Conservation (phyloP, 2,888 invertebrate genomes). For the Agrotis ipsilon region DNA sequence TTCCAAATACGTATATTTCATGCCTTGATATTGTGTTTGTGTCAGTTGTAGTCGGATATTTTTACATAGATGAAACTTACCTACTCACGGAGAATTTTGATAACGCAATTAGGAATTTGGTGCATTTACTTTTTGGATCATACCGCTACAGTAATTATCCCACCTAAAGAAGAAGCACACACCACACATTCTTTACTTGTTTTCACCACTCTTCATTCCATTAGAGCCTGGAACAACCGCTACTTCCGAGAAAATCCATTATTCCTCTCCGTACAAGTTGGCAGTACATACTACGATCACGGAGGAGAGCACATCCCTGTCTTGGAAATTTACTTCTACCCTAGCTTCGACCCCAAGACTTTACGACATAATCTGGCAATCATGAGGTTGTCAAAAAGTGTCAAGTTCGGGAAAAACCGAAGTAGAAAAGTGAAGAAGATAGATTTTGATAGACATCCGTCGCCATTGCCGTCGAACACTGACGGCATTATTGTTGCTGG, state of each 20-base stretch:
- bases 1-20: no score
- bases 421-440: constrained; percentile 74
- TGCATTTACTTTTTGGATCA: no score
- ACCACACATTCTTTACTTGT: no score
- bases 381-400: constrained; percentile 70
- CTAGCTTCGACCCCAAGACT: constrained; percentile 76
- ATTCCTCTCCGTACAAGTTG: constrained; percentile 79
- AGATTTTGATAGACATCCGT: constrained; percentile 59
- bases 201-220: not conserved
- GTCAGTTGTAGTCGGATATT: no score
- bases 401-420: constrained; percentile 55
- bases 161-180: no score
- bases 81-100: no score
- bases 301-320: constrained; percentile 79
- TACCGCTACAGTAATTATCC: no score
- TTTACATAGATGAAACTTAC: no score
- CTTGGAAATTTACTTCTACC: constrained; percentile 81
- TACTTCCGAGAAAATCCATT: constrained; percentile 83
- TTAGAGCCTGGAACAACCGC: constrained; percentile 84
- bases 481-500: constrained; percentile 79
- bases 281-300: constrained; percentile 74
- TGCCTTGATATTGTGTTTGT: no score
- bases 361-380: constrained; percentile 80
- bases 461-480: constrained; percentile 68
- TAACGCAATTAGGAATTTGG: no score